These are phyloP conservation scores for Stercorarius parasiticus DNA, from an alignment of 2,113 vertebrate genomes.

Conservation along the genomic window DNA sequence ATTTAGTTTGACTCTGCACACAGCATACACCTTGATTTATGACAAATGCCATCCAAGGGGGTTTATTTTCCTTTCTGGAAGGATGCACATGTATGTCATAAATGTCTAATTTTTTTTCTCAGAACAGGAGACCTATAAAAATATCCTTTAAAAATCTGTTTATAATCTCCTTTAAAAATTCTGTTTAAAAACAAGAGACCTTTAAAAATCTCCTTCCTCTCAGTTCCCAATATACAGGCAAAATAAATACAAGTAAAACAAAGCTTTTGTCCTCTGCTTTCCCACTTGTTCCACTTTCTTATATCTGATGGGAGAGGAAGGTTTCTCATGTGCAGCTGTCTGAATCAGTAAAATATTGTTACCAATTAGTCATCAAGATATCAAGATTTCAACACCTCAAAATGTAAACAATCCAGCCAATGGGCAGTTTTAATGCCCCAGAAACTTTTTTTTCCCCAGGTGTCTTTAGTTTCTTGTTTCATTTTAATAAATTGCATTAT, in stretches of 20 bases:
- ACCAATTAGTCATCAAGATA: not conserved
- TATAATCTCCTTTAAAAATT: not conserved
- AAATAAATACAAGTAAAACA: not conserved
- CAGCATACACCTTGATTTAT: not conserved
- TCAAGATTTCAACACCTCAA: not conserved
- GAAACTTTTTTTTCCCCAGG: not conserved
- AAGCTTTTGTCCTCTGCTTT: not conserved
- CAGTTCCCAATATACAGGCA: not conserved
- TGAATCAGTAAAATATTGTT: not conserved
- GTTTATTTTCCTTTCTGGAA: not conserved
- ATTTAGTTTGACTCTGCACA: not conserved
- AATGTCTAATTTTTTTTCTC: not conserved
- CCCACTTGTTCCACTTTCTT: not conserved
- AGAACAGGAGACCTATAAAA: not conserved
- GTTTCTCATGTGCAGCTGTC: not conserved
- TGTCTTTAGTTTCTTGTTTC: not conserved
- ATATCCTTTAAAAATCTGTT: not conserved
- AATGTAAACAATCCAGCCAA: not conserved
- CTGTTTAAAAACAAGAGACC: not conserved
- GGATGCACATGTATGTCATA: not conserved
- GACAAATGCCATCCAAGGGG: not conserved
- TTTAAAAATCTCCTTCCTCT: not conserved
- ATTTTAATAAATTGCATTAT: slow-evolving; percentile 1
- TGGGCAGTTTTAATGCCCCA: not conserved
- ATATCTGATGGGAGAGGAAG: not conserved